Evolutionary conservation across 2,888 invertebrate species (phyloP).

Genomic region (Callyntrura sp.): DNA sequence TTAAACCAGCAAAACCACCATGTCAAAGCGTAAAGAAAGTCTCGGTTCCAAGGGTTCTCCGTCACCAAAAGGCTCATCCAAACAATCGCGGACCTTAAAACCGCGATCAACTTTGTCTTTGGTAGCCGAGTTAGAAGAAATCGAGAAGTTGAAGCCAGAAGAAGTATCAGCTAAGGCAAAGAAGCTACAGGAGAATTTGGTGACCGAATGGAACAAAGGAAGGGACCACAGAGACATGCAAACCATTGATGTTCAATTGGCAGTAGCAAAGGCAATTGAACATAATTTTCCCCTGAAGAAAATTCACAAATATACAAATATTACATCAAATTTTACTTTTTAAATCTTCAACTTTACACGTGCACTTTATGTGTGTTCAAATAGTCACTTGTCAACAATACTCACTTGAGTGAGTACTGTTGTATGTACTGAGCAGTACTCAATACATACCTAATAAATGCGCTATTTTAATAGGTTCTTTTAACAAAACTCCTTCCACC

Average conservation of each 20-base stretch:
- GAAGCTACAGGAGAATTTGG: conserved; percentile 52
- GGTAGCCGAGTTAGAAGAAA: conserved; percentile 15
- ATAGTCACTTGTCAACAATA: no score
- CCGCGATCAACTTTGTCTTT: conserved; percentile 45
- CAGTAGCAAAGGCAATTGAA: conserved; percentile 71
- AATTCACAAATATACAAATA: no score
- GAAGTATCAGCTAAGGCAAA: conserved; percentile 25
- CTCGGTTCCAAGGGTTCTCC: neutral
- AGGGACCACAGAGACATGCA: conserved; percentile 51
- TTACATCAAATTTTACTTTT: no score
- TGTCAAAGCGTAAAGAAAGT: conserved; percentile 56
- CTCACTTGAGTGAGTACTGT: no score
- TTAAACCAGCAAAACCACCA: no score
- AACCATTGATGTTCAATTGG: conserved; percentile 35
- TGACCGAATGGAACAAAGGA: conserved; percentile 76
- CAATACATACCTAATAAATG: neutral
- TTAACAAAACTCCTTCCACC: conserved; percentile 68
- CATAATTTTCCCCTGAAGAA: neutral
- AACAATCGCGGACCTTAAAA: neutral
- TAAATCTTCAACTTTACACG: no score
- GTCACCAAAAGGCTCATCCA: neutral
- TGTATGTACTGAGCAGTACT: neutral
- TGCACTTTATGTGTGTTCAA: no score
- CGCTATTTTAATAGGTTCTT: conserved; percentile 67
- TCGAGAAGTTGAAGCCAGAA: conserved; percentile 24